These are phyloP conservation scores for Temnothorax ravouxi DNA, from an alignment of 2,888 invertebrate species.

Conservation along the genomic window DNA sequence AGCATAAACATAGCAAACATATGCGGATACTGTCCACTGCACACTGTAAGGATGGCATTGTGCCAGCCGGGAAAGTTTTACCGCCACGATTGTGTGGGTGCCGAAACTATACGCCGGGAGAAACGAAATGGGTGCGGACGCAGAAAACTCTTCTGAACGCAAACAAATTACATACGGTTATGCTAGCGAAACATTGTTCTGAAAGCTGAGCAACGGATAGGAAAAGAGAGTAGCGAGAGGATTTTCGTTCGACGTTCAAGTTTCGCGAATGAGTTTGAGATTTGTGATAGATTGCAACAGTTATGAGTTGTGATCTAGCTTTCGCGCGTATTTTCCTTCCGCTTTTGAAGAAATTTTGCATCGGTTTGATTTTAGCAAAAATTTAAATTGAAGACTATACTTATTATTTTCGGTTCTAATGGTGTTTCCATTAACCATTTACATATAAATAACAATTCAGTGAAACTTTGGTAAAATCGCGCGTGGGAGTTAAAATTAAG, in stretches of 20 bases:
- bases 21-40: constrained; percentile 78
- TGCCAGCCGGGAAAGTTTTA: constrained; percentile 79
- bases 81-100: constrained; percentile 28
- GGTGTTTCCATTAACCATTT: neutral
- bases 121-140: constrained; percentile 24
- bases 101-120: constrained; percentile 17
- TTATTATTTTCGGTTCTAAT: neutral
- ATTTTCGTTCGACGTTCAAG: constrained; percentile 34
- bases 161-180: constrained; percentile 39
- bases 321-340: neutral
- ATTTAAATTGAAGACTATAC: neutral
- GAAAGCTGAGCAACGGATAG: neutral
- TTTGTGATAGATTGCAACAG: constrained; percentile 48
- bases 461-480: neutral
- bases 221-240: neutral
- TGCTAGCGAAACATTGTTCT: constrained; percentile 17
- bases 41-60: constrained; percentile 77
- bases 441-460: neutral
- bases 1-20: constrained; percentile 81
- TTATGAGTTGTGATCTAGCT: neutral
- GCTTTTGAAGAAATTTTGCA: neutral
- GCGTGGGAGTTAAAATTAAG: neutral
- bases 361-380: neutral
- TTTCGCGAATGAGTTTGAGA: constrained; percentile 33
- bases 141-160: constrained; percentile 37